Evolutionary conservation across 2,797 vertebrate genomes (phyloP).

Genomic region (Manis crassicaudata): DNA sequence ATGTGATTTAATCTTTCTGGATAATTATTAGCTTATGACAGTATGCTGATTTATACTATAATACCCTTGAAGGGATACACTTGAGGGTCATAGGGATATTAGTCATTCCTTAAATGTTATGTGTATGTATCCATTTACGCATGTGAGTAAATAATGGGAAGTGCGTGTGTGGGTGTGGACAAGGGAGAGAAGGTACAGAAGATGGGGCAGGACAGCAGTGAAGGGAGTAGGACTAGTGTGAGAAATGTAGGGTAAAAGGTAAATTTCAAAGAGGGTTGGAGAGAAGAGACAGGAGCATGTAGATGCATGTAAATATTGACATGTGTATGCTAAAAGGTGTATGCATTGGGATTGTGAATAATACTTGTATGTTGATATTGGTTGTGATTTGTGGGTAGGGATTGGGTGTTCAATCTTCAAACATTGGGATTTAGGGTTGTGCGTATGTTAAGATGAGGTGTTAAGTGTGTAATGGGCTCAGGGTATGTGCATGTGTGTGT

Average conservation of each 20-base stretch:
- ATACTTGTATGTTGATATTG: background rate
- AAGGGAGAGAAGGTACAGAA: background rate
- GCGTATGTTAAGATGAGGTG: background rate
- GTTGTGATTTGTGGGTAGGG: background rate
- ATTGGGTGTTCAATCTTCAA: background rate
- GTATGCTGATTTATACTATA: background rate
- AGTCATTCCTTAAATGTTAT: background rate
- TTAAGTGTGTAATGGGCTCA: too few species aligned
- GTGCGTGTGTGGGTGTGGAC: accelerated
- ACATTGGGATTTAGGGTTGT: background rate
- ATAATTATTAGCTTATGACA: background rate
- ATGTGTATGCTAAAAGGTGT: background rate
- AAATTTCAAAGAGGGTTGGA: background rate
- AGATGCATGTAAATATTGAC: background rate
- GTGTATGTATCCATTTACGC: background rate
- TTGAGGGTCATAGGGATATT: background rate
- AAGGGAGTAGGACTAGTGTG: too few species aligned
- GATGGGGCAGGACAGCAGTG: accelerated
- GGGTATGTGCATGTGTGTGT: background rate
- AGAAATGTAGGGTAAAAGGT: too few species aligned
- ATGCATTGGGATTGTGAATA: background rate
- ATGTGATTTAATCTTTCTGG: background rate
- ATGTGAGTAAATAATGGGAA: background rate
- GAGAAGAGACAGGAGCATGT: background rate
- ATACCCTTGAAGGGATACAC: background rate